Evolutionary conservation across 2,113 vertebrate species (phyloP), one percentile per base, ranked within the genome.

Genomic region (Hippocampus guttulatus): DNA sequence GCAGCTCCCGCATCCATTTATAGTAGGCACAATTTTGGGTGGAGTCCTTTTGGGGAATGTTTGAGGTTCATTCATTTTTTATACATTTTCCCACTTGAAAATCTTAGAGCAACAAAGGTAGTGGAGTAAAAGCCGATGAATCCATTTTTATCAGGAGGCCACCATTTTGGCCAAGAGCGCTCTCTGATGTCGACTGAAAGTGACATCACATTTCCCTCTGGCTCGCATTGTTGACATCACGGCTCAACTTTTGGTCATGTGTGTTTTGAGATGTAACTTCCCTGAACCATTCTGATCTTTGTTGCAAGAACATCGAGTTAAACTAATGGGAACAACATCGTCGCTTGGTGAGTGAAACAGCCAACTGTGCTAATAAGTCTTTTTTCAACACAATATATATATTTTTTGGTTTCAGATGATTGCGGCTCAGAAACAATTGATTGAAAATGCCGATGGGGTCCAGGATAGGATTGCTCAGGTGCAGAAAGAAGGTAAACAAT

Each of bases 401-500:
- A 30, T 45, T 45, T 45, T 45, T 6, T 18, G 47, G 47, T 18
- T 78, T 23, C 73, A 99, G 97, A 96, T 99, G 94, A 95, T 98
- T 77, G 91, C 94, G 20, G 95, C 96, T 70, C 95, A 95, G 91
- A 96, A 91, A 55, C 90, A 94, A 88, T 93, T 99, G 81, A 95
- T 97, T 14, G 96, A 98, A 85, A 94, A 84, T 0, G 95, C 95
- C 15, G 96, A 98, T 62, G 73, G 84, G 27, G 91, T 96, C 54
- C 93, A 97, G 0, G 94, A 96, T 85, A 94, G 94, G 90, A 95
- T 99, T 63, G 91, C 92, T 67, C 95, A 95, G 87, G 96, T 96
- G 88, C 96, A 97, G 90, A 96, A 92, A 92, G 92, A 92, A 85
- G 92, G 92, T 93, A 78, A 23, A 64, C 11, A 8, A 25, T 43